These are phyloP conservation scores for Sardina pilchardus DNA, from an alignment of 2,113 vertebrate species.

Conservation along the genomic window DNA sequence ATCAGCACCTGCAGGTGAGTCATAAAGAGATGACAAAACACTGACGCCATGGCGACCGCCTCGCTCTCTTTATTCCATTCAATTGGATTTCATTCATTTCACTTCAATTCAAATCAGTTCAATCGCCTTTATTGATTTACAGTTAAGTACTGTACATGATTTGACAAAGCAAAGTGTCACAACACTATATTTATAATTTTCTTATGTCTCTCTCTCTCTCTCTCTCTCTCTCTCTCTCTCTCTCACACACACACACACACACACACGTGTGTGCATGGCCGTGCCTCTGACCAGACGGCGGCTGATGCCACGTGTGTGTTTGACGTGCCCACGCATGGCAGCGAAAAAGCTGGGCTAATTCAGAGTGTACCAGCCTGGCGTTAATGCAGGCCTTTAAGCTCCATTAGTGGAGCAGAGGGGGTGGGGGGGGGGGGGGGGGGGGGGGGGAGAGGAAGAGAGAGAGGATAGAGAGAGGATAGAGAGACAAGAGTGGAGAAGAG, in stretches of 20 bases:
- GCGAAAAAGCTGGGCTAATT: too few relatives aligned
- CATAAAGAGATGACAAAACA: background rate
- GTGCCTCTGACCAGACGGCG: background rate
- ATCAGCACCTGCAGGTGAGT: constrained; percentile 2
- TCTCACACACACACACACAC: background rate
- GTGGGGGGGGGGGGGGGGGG: background rate
- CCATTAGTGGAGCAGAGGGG: background rate
- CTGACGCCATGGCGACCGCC: background rate
- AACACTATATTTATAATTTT: too few relatives aligned
- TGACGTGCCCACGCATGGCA: background rate
- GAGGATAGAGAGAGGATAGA: background rate
- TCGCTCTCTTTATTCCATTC: background rate
- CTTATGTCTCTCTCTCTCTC: background rate
- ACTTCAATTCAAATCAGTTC: background rate
- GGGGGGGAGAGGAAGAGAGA: background rate
- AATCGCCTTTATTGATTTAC: background rate
- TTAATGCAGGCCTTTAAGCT: too few relatives aligned
- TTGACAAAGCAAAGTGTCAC: background rate
- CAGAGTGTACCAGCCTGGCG: too few relatives aligned
- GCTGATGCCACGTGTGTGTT: background rate
- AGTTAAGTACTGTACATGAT: background rate
- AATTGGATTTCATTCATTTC: background rate
- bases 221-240: background rate
- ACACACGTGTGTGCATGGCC: background rate
- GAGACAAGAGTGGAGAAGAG: background rate